Conservation (phyloP, 92 coral and sea anemone species). For the Parazoanthus atlanticus region DNA sequence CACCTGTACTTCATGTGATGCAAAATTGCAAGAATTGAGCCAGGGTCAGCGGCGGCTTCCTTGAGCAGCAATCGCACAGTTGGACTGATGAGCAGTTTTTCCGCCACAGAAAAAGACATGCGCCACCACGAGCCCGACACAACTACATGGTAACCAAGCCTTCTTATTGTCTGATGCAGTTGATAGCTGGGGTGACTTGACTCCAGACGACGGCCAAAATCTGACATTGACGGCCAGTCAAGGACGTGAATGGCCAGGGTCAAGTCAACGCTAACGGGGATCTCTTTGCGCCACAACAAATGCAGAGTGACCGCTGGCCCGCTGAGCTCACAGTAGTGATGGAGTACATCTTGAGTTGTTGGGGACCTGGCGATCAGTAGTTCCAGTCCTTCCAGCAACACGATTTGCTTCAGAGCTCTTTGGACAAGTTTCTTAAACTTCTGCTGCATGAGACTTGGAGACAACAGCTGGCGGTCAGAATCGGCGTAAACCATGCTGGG, state of each 20-base stretch:
- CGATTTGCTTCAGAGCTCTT: too few relatives aligned
- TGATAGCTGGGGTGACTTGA: not conserved
- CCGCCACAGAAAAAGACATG: slow-evolving; percentile 1
- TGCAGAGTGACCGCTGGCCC: not conserved
- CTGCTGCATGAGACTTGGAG: not conserved
- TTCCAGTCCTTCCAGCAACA: not conserved
- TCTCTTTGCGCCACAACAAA: not conserved
- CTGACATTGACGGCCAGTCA: not conserved
- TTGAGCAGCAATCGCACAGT: not conserved
- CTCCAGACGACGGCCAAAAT: not conserved
- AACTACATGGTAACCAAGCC: not conserved
- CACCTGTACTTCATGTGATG: not conserved
- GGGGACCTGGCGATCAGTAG: not conserved
- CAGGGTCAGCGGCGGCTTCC: not conserved
- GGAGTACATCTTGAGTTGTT: not conserved
- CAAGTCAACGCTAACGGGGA: not conserved
- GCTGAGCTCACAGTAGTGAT: not conserved
- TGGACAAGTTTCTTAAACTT: not conserved
- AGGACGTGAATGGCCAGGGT: not conserved
- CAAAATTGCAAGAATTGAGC: not conserved
- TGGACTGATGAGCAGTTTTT: slow-evolving; percentile 16
- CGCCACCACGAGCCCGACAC: slow-evolving; percentile 9
- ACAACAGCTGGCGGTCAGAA: not conserved
- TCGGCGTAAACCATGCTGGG: not conserved
- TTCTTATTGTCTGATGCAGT: not conserved